A percentile compares a stretch with the other conserved stretches of the same genome.
These are phyloP conservation scores for Enteromius afrohamiltoni DNA, from an alignment of 2,797 vertebrate genomes.

Conservation along the genomic window DNA sequence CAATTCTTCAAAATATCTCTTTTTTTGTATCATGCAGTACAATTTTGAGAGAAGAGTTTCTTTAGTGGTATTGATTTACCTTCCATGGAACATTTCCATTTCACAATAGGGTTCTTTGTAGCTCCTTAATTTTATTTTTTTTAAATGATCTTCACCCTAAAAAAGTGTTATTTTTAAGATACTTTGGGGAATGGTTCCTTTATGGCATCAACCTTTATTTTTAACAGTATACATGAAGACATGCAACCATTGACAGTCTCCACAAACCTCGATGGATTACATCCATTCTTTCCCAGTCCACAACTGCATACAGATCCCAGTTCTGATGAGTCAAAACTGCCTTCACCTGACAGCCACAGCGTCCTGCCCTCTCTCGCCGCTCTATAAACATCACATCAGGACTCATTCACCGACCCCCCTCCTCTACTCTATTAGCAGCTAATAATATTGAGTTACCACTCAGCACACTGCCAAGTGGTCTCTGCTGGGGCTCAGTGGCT, in stretches of 20 bases:
- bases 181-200: not conserved
- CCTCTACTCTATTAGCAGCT: constrained; percentile 61
- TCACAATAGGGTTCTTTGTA: not conserved
- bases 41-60: not conserved
- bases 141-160: not conserved
- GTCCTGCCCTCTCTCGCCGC: constrained; percentile 38
- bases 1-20: not conserved
- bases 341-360: constrained; percentile 32
- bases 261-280: not conserved
- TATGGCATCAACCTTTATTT: not conserved
- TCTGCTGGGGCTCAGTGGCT: constrained; percentile 53
- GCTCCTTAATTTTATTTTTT: not conserved
- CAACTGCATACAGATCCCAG: not conserved
- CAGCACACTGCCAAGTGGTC: constrained; percentile 62
- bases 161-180: not conserved
- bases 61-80: not conserved
- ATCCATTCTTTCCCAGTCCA: not conserved
- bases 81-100: not conserved
- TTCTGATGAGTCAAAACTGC: constrained; percentile 24
- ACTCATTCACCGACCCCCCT: constrained; percentile 60
- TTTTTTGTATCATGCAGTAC: not conserved
- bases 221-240: not conserved
- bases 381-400: constrained; percentile 64
- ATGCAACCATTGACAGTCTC: not conserved
- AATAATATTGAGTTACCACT: constrained; percentile 64